Evolutionary conservation across 1,140 invertebrate species (phyloP).

Genomic region (Conus ventricosus): DNA sequence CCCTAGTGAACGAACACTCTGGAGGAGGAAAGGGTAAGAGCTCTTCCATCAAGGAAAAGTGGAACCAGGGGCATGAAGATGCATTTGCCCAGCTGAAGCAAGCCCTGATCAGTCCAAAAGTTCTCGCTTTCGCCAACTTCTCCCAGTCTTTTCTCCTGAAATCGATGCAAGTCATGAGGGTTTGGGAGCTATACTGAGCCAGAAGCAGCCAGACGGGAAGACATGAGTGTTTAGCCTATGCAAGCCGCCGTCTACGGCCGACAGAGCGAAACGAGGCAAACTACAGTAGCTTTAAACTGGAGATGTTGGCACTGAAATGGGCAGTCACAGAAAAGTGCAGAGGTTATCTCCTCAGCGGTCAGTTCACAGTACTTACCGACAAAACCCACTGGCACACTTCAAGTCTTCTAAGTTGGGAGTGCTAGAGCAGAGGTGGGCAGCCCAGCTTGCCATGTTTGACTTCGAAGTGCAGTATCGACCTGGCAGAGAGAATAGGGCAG

Average conservation of each 20-base stretch:
- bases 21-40: slow-evolving; percentile 20
- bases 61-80: slow-evolving; percentile 26
- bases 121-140: slow-evolving; percentile 36
- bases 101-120: background rate
- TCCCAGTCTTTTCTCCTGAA: background rate
- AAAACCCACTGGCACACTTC: slow-evolving; percentile 12
- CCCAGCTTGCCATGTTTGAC: background rate
- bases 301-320: background rate
- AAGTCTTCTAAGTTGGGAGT: background rate
- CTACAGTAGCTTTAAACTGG: slow-evolving; percentile 8
- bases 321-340: background rate
- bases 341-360: background rate
- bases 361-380: background rate
- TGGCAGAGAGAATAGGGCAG: background rate
- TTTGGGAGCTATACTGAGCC: background rate
- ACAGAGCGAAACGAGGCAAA: background rate
- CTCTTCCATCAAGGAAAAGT: background rate
- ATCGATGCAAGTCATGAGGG: background rate
- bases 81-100: slow-evolving; percentile 35
- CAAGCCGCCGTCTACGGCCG: background rate
- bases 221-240: background rate
- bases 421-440: background rate
- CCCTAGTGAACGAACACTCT: slow-evolving; percentile 25
- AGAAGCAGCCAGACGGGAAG: slow-evolving; percentile 17
- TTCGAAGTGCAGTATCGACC: background rate